A percentile compares a stretch with the other conserved stretches of the same genome.
Evolutionary conservation across 2,797 vertebrate species (phyloP).

Genomic region (Mallotus villosus): DNA sequence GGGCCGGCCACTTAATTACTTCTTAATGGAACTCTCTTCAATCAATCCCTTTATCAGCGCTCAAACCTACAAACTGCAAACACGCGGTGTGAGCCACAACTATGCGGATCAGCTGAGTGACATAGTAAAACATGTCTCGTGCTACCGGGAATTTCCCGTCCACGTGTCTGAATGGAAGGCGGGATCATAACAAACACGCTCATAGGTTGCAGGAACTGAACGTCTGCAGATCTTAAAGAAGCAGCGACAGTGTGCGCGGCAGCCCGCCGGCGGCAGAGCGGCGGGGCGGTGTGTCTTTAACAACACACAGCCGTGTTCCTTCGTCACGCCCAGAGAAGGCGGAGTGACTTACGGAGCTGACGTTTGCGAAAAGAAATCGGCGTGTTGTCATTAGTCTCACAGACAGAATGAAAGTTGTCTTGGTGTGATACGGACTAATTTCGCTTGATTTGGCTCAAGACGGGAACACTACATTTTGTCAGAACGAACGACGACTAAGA

Average conservation of each 20-base stretch:
- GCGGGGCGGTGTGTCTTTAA: constrained; percentile 43
- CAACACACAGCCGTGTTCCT: constrained; percentile 40
- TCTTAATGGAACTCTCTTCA: no score
- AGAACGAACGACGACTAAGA: constrained; percentile 15
- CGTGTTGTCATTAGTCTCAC: constrained; percentile 47
- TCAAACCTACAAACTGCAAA: no score
- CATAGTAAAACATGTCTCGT: constrained; percentile 43
- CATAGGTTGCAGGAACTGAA: constrained; percentile 58
- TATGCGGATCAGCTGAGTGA: neutral
- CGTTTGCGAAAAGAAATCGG: constrained; percentile 64
- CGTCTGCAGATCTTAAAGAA: constrained; percentile 51
- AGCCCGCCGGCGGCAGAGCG: rapidly evolving
- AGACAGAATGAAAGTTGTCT: constrained; percentile 74
- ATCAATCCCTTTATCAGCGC: no score
- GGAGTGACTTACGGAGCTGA: constrained; percentile 61
- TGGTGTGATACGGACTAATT: constrained; percentile 64
- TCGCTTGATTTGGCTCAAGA: constrained; percentile 47
- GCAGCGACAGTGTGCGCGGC: no score
- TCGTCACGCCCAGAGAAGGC: constrained; percentile 53
- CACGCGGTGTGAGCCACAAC: no score
- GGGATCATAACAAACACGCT: constrained; percentile 75
- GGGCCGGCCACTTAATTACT: no score
- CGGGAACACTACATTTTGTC: neutral
- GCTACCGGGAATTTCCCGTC: constrained; percentile 79
- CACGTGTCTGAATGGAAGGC: constrained; percentile 77